Conservation (phyloP, 1,140 invertebrate species). For the Drosophila ironensis region DNA sequence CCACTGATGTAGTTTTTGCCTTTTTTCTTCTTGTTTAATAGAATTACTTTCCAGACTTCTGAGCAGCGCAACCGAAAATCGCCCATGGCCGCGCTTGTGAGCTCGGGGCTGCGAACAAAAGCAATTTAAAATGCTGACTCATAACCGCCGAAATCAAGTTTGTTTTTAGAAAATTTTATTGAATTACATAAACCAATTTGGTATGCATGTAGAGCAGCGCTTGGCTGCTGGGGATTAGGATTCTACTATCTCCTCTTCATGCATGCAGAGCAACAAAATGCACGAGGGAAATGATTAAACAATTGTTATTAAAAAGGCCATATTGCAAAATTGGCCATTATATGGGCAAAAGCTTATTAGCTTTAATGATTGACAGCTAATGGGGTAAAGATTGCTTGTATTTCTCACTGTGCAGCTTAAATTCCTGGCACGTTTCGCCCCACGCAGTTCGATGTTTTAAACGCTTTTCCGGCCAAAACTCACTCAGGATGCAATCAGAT, state of each 20-base stretch:
- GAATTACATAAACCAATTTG: slow-evolving; percentile 72
- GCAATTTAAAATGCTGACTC: slow-evolving; percentile 63
- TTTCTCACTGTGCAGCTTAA: slow-evolving; percentile 6
- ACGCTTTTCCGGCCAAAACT: slow-evolving; percentile 62
- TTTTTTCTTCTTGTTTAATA: slow-evolving; percentile 44
- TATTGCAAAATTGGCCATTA: no score
- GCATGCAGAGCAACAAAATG: background rate
- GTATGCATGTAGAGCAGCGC: slow-evolving; percentile 44
- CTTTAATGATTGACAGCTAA: no score
- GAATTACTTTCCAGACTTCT: slow-evolving; percentile 65
- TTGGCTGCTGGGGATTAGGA: background rate
- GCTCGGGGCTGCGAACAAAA: slow-evolving; percentile 28
- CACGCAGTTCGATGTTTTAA: slow-evolving; percentile 43
- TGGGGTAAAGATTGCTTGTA: background rate
- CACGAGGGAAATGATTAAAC: no score
- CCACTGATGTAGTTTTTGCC: slow-evolving; percentile 19
- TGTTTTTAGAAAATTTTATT: slow-evolving; percentile 56
- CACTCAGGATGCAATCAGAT: slow-evolving; percentile 66
- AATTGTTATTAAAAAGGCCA: no score
- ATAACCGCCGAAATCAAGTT: slow-evolving; percentile 60
- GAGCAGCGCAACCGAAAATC: slow-evolving; percentile 41
- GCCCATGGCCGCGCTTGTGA: slow-evolving; percentile 21
- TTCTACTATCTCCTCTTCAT: background rate
- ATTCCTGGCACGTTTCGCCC: slow-evolving; percentile 57
- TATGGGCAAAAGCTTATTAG: background rate